These are phyloP conservation scores for Mamestra brassicae DNA, from an alignment of 2,888 invertebrate species.

Conservation along the genomic window DNA sequence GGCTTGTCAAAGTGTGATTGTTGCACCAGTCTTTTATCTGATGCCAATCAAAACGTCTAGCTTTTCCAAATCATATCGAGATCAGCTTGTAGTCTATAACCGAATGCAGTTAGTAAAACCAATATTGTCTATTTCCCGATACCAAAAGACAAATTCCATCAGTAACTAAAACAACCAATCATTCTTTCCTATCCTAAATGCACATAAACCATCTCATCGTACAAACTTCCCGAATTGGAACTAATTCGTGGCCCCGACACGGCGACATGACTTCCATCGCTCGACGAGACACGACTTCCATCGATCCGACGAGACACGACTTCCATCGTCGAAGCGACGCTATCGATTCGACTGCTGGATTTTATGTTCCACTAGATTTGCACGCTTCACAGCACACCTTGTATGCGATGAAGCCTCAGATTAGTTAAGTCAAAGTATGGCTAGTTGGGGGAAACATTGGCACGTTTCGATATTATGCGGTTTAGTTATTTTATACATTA, in stretches of 20 bases:
- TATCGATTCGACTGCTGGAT: constrained; percentile 51
- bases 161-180: neutral
- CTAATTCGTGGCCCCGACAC: constrained; percentile 25
- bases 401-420: constrained; percentile 24
- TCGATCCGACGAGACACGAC: neutral
- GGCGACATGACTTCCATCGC: constrained; percentile 14
- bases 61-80: too few species aligned
- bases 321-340: constrained; percentile 13
- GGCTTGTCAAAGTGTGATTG: too few species aligned
- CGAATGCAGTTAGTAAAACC: too few species aligned
- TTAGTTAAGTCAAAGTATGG: constrained; percentile 9
- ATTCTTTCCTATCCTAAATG: neutral
- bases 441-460: constrained; percentile 15
- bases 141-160: neutral
- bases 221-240: constrained; percentile 23
- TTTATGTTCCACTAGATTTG: constrained; percentile 50
- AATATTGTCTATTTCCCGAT: neutral
- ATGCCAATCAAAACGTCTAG: too few species aligned
- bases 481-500: too few species aligned
- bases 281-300: constrained; percentile 6
- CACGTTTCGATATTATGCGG: neutral
- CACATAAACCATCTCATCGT: constrained; percentile 11
- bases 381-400: constrained; percentile 30
- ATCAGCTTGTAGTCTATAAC: too few species aligned
- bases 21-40: too few species aligned